These are phyloP conservation scores for Malacoraja senta DNA, from an alignment of 2,797 vertebrate species.

Conservation along the genomic window DNA sequence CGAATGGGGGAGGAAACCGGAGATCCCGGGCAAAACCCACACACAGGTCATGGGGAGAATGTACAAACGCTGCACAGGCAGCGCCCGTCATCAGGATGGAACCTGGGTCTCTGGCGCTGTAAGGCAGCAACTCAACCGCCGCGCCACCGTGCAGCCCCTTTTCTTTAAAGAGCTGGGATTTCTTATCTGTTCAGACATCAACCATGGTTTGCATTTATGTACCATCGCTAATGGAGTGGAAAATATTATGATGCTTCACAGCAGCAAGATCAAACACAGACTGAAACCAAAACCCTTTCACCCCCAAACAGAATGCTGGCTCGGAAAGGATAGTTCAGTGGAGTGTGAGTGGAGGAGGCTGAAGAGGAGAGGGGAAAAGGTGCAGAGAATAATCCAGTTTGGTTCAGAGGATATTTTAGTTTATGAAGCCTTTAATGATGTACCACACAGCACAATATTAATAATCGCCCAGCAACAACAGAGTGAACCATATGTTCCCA, in stretches of 20 bases:
- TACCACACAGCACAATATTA: not conserved
- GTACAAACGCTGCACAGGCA: too few relatives aligned
- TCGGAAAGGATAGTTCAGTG: not conserved
- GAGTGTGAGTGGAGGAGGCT: not conserved
- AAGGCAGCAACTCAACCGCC: too few relatives aligned
- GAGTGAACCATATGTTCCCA: not conserved
- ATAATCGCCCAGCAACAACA: not conserved
- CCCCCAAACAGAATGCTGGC: not conserved
- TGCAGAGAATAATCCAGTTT: not conserved
- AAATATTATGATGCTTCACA: not conserved
- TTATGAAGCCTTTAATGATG: not conserved
- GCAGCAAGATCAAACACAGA: not conserved
- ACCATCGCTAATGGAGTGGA: not conserved
- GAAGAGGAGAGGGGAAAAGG: not conserved
- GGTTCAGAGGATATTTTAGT: not conserved
- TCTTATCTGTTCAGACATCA: not conserved
- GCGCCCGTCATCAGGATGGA: too few relatives aligned
- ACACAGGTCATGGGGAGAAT: too few relatives aligned
- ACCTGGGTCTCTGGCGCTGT: too few relatives aligned
- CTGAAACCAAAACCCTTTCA: not conserved
- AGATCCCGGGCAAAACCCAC: too few relatives aligned
- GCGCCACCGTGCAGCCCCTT: too few relatives aligned
- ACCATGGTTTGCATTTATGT: not conserved
- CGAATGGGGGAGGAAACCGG: too few relatives aligned
- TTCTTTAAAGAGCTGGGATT: too few relatives aligned